Conservation (phyloP, 2,888 invertebrate genomes). For the Hypselothyrea guttata region DNA sequence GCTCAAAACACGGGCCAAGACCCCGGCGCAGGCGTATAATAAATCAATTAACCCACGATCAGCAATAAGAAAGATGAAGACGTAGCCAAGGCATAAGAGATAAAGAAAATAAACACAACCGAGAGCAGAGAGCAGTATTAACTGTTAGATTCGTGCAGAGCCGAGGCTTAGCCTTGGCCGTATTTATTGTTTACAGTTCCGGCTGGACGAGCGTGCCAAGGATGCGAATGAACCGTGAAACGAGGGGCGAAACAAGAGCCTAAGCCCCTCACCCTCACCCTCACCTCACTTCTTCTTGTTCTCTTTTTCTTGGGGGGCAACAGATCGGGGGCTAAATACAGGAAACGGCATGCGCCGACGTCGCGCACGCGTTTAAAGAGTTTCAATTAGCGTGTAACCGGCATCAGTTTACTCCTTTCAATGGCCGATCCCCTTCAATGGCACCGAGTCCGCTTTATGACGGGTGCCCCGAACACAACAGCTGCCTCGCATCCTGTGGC, state of each 20-base stretch:
- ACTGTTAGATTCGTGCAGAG: not conserved
- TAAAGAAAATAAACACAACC: not conserved
- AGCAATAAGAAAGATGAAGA: constrained; percentile 32
- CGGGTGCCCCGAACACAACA: constrained; percentile 31
- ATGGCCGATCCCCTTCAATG: constrained; percentile 39
- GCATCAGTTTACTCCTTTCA: constrained; percentile 62
- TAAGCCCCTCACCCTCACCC: too few species aligned
- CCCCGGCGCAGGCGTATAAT: constrained; percentile 69
- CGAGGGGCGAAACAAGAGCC: too few species aligned
- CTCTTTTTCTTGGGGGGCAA: constrained; percentile 3
- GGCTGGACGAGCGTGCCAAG: constrained; percentile 72
- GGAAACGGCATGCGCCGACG: constrained; percentile 56
- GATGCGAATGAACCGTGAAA: constrained; percentile 46
- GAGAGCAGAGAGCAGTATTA: constrained; percentile 36
- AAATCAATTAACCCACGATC: constrained; percentile 66
- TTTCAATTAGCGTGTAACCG: constrained; percentile 59
- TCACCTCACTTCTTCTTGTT: too few species aligned
- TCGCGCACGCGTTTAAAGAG: constrained; percentile 60
- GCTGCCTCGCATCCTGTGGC: constrained; percentile 51
- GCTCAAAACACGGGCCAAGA: constrained; percentile 37
- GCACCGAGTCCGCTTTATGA: constrained; percentile 1
- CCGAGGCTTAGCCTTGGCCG: constrained; percentile 7
- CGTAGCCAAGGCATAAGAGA: not conserved
- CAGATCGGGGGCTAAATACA: constrained; percentile 12
- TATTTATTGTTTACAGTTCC: constrained; percentile 81